These are phyloP conservation scores for Otis tarda DNA, from an alignment of 2,113 vertebrate species.

Conservation along the genomic window DNA sequence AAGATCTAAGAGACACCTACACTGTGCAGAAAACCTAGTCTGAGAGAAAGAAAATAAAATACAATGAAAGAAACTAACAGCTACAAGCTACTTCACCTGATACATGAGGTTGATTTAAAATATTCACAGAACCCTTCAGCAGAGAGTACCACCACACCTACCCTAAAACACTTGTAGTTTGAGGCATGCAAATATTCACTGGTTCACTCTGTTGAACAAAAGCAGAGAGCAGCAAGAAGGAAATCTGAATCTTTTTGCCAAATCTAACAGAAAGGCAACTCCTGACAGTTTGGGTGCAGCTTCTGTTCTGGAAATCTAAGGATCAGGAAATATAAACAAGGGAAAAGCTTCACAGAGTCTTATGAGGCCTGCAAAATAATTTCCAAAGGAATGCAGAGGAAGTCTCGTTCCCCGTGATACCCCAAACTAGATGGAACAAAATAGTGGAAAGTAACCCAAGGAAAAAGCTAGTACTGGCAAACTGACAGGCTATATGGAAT, in stretches of 20 bases:
- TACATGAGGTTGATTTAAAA: background rate
- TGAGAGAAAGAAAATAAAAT: background rate
- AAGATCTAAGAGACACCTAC: background rate
- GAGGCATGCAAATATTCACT: background rate
- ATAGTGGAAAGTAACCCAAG: background rate
- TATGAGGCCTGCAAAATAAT: slow-evolving; percentile 18
- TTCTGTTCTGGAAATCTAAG: background rate
- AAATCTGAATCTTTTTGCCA: background rate
- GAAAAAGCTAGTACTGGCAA: background rate
- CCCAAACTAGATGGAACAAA: background rate
- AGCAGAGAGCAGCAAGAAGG: background rate
- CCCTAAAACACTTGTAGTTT: background rate
- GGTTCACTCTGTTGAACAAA: background rate
- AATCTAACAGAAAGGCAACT: background rate
- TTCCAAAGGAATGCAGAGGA: background rate
- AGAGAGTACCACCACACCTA: background rate
- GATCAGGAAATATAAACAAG: background rate
- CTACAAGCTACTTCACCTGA: background rate
- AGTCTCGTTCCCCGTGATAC: background rate
- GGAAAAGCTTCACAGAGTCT: background rate
- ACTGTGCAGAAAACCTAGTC: background rate
- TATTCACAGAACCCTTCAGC: background rate
- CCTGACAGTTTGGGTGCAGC: background rate
- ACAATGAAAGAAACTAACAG: background rate
- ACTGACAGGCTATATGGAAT: background rate